phyloP scores from a whole-genome alignment of 2,113 vertebrate genomes.

The Scalopus aquaticus region DNA sequence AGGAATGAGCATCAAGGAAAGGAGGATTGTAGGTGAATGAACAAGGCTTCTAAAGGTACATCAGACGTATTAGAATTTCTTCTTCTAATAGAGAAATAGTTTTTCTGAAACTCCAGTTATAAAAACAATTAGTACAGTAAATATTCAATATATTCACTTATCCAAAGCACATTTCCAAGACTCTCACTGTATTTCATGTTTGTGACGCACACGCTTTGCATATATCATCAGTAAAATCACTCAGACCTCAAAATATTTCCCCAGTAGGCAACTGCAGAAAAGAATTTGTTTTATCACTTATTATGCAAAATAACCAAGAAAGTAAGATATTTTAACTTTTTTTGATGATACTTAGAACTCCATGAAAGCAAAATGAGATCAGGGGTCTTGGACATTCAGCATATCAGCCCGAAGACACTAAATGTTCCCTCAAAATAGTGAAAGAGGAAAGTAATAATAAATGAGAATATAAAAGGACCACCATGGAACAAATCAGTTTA shows the following conservation, averaged over 20 bases:
- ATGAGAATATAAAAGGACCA: not conserved
- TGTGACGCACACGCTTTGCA: not conserved
- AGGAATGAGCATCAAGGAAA: not conserved
- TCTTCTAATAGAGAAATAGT: not conserved
- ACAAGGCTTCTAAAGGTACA: not conserved
- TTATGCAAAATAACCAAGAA: not conserved
- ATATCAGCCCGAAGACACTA: not conserved
- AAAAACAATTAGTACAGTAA: not conserved
- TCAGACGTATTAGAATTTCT: not conserved
- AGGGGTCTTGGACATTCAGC: not conserved
- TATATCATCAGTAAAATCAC: not conserved
- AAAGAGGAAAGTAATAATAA: not conserved
- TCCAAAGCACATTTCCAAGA: not conserved
- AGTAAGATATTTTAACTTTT: not conserved
- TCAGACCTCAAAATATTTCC: not conserved
- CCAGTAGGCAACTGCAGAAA: not conserved
- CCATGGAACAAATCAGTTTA: not conserved
- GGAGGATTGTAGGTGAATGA: not conserved
- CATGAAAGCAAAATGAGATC: not conserved
- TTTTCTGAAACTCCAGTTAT: not conserved
- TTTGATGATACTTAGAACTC: too few relatives aligned
- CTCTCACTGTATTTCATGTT: not conserved
- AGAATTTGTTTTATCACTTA: not conserved
- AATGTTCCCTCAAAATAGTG: not conserved
- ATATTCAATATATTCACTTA: not conserved